Evolutionary conservation across 2,797 vertebrate species (phyloP).

Genomic region (Acipenser transmontanus): DNA sequence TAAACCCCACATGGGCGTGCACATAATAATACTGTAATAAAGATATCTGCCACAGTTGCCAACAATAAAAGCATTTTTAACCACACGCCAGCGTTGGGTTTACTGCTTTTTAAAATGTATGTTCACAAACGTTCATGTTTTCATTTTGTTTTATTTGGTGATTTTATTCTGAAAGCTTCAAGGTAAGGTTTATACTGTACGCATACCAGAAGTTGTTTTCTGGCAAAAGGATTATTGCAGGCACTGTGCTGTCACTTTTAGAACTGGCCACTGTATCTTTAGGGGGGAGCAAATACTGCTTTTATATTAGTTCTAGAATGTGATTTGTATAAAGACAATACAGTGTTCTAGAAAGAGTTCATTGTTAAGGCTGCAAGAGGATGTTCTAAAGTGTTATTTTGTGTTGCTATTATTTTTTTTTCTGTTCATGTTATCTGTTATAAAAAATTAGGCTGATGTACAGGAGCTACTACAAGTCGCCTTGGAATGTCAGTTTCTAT

Average conservation of each 20-base stretch:
- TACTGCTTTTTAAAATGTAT: background rate
- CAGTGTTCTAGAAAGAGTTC: background rate
- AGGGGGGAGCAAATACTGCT: background rate
- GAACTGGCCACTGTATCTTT: background rate
- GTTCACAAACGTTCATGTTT: background rate
- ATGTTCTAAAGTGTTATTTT: constrained; percentile 2
- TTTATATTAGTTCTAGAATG: background rate
- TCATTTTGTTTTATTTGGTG: background rate
- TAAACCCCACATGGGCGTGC: no score
- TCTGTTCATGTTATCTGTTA: background rate
- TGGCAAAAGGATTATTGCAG: background rate
- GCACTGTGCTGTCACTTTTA: background rate
- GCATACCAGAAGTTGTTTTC: background rate
- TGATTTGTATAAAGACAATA: background rate
- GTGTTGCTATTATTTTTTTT: background rate
- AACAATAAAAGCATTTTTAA: no score
- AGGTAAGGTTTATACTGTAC: background rate
- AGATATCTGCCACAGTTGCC: no score
- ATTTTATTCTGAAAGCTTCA: background rate
- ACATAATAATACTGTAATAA: no score
- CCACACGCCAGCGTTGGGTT: background rate
- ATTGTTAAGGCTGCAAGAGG: background rate
- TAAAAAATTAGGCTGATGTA: background rate
- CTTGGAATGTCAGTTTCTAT: background rate
- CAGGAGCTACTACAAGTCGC: no score